Evolutionary conservation across 2,888 invertebrate genomes (phyloP).

Genomic region (Laspeyria flexula): DNA sequence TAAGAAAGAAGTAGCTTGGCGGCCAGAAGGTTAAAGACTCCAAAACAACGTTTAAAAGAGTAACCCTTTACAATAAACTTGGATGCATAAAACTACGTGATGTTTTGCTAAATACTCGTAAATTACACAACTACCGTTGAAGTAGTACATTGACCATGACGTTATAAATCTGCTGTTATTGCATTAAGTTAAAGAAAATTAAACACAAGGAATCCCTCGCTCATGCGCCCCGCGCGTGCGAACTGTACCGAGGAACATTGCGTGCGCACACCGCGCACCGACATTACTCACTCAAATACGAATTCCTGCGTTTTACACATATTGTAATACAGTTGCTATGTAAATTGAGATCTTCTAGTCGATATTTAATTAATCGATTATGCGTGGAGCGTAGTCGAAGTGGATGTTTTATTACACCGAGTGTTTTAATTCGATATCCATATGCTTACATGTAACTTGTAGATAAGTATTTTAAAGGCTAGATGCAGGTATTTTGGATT

Average conservation of each 20-base stretch:
- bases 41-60: too few relatives aligned
- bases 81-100: too few relatives aligned
- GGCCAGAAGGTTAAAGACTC: too few relatives aligned
- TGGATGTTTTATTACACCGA: too few relatives aligned
- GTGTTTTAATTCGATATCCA: too few relatives aligned
- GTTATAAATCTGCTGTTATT: constrained; percentile 23
- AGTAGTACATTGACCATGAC: not conserved
- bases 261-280: constrained; percentile 46
- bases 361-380: not conserved
- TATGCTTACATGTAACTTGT: too few relatives aligned
- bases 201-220: constrained; percentile 46
- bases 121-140: not conserved
- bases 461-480: too few relatives aligned
- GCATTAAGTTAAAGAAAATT: constrained; percentile 39
- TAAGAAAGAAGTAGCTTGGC: too few relatives aligned
- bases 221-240: constrained; percentile 50
- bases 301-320: constrained; percentile 40
- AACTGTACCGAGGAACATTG: constrained; percentile 54
- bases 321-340: constrained; percentile 40
- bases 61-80: too few relatives aligned
- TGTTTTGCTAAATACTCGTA: too few relatives aligned
- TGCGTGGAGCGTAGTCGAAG: too few relatives aligned
- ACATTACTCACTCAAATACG: constrained; percentile 38
- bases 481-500: too few relatives aligned
- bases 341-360: constrained; percentile 11